These are phyloP conservation scores for Aphelenchoides besseyi DNA, from an alignment of 1,140 invertebrate genomes.

Conservation along the genomic window DNA sequence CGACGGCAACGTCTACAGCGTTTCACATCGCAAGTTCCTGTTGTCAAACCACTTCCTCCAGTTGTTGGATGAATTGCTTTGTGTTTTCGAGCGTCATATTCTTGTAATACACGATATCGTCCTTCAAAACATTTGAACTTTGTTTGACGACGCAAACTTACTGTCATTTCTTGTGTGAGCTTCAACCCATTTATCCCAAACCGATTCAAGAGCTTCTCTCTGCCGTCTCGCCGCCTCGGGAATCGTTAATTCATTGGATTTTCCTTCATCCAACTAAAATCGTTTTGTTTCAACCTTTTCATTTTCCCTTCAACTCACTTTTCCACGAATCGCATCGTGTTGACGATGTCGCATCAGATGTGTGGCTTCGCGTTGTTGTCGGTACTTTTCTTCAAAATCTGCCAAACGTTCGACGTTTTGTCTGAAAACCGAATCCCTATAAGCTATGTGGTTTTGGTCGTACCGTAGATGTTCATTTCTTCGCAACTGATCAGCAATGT, in stretches of 20 bases:
- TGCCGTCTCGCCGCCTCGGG: conserved; percentile 11
- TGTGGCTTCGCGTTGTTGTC: conserved; percentile 11
- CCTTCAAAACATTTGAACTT: too few relatives aligned
- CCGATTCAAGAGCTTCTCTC: conserved; percentile 12
- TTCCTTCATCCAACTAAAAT: conserved; percentile 14
- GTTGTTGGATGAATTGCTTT: background rate
- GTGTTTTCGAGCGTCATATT: conserved; percentile 1
- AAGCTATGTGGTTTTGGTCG: background rate
- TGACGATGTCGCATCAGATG: conserved; percentile 8
- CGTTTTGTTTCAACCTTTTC: background rate
- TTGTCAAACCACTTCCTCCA: too few relatives aligned
- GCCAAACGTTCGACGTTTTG: conserved; percentile 4
- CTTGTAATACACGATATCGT: conserved; percentile 4
- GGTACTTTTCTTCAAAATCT: conserved; percentile 15
- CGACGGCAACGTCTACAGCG: conserved; percentile 10
- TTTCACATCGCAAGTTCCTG: background rate
- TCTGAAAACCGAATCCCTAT: background rate
- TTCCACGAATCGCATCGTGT: background rate
- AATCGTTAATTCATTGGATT: conserved; percentile 1
- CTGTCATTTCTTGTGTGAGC: conserved; percentile 8
- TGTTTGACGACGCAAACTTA: too few relatives aligned
- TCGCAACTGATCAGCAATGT: conserved; percentile 2
- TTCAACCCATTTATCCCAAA: conserved; percentile 16
- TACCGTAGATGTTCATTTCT: conserved; percentile 15
- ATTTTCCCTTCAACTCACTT: conserved; percentile 3